Percentiles rank a stretch among this genome's conserved stretches.
Evolutionary conservation across 2,113 vertebrate genomes (phyloP).

Genomic region (Macrotis lagotis): DNA sequence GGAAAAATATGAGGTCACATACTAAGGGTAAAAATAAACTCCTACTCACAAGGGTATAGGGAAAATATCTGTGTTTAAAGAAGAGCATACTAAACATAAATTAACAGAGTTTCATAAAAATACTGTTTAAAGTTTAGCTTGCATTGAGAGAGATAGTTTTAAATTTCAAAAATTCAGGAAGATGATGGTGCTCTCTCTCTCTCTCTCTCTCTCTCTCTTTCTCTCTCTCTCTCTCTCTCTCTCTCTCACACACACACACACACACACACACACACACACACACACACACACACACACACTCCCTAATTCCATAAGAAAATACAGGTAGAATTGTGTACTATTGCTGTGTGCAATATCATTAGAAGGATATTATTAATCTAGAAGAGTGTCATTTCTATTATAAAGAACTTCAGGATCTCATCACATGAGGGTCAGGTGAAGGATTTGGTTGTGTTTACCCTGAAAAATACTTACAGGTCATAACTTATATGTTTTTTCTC

Average conservation of each 20-base stretch:
- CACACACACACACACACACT: too few relatives aligned
- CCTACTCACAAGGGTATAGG: not conserved
- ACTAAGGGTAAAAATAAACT: not conserved
- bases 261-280: too few relatives aligned
- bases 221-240: too few relatives aligned
- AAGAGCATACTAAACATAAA: not conserved
- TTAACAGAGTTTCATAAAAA: not conserved
- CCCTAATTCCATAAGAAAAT: not conserved
- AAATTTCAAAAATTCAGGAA: not conserved
- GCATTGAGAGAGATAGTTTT: not conserved
- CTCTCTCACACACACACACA: too few relatives aligned
- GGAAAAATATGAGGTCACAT: not conserved
- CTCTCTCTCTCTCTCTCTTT: too few relatives aligned
- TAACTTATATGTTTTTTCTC: not conserved
- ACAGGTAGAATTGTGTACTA: not conserved
- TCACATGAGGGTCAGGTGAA: not conserved
- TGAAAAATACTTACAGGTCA: not conserved
- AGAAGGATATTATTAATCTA: not conserved
- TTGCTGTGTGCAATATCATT: not conserved
- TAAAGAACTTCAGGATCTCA: not conserved
- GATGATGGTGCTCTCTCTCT: not conserved
- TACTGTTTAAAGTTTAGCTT: not conserved
- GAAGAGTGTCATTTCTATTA: not conserved
- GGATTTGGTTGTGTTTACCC: not conserved
- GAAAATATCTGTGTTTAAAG: not conserved